A percentile compares a stretch with the other conserved stretches of the same genome.
Conservation (phyloP, 2,888 invertebrate species). For the Pterobdella sp. region DNA sequence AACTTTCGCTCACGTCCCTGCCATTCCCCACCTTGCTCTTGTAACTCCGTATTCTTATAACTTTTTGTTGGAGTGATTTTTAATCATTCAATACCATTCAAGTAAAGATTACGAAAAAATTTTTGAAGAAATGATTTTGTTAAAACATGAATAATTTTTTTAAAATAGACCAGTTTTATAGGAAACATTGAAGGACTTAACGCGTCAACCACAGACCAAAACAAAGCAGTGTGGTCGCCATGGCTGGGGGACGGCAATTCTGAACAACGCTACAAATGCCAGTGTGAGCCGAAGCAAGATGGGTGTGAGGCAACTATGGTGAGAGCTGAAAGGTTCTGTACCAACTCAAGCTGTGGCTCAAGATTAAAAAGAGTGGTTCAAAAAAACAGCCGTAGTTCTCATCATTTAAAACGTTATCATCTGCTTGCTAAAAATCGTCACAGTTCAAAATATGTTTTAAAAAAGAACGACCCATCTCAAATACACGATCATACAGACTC, state of each 20-base stretch:
- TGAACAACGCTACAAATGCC: slow-evolving; percentile 20
- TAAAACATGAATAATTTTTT: too few relatives aligned
- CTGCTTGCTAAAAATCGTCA: background rate
- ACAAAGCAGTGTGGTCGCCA: background rate
- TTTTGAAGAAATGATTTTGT: too few relatives aligned
- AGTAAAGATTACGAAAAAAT: too few relatives aligned
- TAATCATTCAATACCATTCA: too few relatives aligned
- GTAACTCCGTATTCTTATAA: background rate
- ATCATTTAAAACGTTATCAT: background rate
- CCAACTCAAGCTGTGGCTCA: background rate
- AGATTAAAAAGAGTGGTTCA: slow-evolving; percentile 8
- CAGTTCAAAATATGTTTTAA: background rate
- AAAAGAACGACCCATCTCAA: background rate
- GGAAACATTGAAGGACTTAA: too few relatives aligned
- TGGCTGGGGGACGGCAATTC: slow-evolving; percentile 10
- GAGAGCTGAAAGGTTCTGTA: slow-evolving; percentile 17
- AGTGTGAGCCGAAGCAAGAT: background rate
- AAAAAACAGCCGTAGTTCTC: background rate
- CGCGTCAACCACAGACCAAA: background rate
- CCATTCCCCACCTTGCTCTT: background rate
- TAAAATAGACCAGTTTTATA: too few relatives aligned
- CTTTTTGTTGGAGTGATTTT: too few relatives aligned
- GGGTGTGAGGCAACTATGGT: background rate
- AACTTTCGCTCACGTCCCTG: background rate
- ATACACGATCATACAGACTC: background rate